Base-by-base conservation (phyloP, 2,113 vertebrate species). In the Myiagra hebetior region DNA sequence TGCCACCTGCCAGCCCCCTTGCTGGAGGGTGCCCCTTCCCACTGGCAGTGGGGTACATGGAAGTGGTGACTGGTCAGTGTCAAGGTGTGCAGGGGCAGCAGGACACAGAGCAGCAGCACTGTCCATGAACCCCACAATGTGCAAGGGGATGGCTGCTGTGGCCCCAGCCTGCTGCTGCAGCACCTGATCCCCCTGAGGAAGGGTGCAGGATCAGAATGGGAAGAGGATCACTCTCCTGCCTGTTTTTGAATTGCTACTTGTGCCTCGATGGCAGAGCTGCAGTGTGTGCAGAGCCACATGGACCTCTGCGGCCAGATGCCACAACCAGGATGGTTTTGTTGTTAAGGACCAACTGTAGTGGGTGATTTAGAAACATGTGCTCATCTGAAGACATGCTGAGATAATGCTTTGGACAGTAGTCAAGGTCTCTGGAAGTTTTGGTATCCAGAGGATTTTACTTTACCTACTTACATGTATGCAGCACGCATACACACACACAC, bases 221-320 rank as follows among this genome's bases (percentile, higher is more conserved):
- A 63, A 55, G 31, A 37, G 39, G 31, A 44, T 65, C 15, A 6
- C 22, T 35, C 9, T 24, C 9, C 10, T 15, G 22, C 14, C 41
- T 13, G 28, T 5, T 31, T 26, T 24, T 0, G 0, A 44, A 13
- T 42, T 0, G 2, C 12, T 44, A 10, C 35, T 17, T 7, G 8
- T 33, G 56, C 41, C 53, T 19, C 13, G 52, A 27, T 6, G 56
- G 28, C 18, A 12, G 18, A 35, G 27, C 46, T 9, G 13, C 0
- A 10, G 11, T 7, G 30, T 2, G 3, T 0, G 6, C 3, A 7
- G 26, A 24, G 20, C 20, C 7, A 1, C 0, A 0, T 0, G 4
- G 7, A 11, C 23, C 6, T 77, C 63, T 28, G 37, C 1, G 1
- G 13, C 41, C 37, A 35, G 27, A 35, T 8, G 9, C 49, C 13